Percentiles rank a stretch among this genome's conserved stretches.
These are phyloP conservation scores for Rhagoletis pomonella DNA, from an alignment of 1,140 invertebrate genomes.

Conservation along the genomic window DNA sequence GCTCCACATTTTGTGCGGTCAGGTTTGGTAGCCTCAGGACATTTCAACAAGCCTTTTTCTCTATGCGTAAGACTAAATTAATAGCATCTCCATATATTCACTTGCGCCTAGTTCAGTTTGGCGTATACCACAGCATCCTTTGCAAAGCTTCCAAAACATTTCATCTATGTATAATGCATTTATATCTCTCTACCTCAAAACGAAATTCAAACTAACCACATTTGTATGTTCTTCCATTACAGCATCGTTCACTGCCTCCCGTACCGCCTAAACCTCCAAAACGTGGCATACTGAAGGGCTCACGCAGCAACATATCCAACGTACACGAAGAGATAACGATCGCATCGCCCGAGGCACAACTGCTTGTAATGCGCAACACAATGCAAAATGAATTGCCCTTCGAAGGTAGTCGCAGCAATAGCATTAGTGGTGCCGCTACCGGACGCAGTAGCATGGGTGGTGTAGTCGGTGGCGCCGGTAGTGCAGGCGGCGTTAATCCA, in stretches of 20 bases:
- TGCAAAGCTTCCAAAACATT: too few relatives aligned
- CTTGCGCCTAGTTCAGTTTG: too few relatives aligned
- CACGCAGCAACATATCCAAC: slow-evolving; percentile 79
- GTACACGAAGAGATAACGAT: slow-evolving; percentile 76
- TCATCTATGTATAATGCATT: too few relatives aligned
- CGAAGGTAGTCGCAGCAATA: slow-evolving; percentile 58
- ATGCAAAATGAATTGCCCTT: slow-evolving; percentile 80
- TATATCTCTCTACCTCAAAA: neutral
- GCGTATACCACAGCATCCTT: too few relatives aligned
- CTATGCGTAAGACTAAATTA: too few relatives aligned
- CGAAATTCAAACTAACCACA: neutral
- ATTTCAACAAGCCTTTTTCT: too few relatives aligned
- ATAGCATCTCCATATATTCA: too few relatives aligned
- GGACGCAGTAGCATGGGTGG: slow-evolving; percentile 62
- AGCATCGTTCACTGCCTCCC: slow-evolving; percentile 79
- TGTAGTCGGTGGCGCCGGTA: slow-evolving; percentile 63
- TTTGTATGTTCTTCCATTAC: slow-evolving; percentile 58
- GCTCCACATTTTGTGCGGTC: too few relatives aligned
- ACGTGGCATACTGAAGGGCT: slow-evolving; percentile 86
- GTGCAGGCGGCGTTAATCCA: slow-evolving; percentile 22
- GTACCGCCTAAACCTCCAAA: slow-evolving; percentile 86
- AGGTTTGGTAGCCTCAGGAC: too few relatives aligned
- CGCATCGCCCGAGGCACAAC: slow-evolving; percentile 75
- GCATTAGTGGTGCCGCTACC: slow-evolving; percentile 59
- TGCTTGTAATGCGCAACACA: slow-evolving; percentile 81